Evolutionary conservation across 2,888 invertebrate species (phyloP), one percentile per base, ranked within the genome.

Genomic region (Stratiomys singularior): DNA sequence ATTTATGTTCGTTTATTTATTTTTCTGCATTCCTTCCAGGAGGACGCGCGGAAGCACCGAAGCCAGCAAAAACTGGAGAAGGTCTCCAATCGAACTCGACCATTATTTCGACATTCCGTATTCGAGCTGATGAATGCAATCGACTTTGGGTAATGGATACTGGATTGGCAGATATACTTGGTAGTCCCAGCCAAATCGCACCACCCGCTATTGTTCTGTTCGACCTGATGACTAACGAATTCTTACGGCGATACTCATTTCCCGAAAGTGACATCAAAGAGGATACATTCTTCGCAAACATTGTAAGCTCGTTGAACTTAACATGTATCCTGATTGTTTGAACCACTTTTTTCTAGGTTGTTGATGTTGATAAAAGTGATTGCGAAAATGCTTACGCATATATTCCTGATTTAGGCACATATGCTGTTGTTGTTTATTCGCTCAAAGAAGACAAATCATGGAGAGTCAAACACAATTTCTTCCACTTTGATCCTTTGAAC

Each of bases 111-210:
- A 92, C 93, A 3, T 94, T 94, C 86, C 90, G 95, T 79, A 88
- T 93, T 25, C 90, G 89, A 80, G 91, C 93, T 0, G 95, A 95
- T 84, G 89, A 89, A 4, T 95, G 95, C 82, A 94, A 94, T 84
- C 90, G 95, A 63, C 89, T 95, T 9, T 95, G 95, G 95, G 92
- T 94, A 4, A 89, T 95, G 86, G 95, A 95, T 84, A 92, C 93
- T 0, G 95, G 94, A 76, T 86, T 94, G 47, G 91, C 92, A 58
- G 93, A 94, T 84, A 93, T 94, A 85, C 87, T 91, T 72, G 94
- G 94, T n/a, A 85, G 87, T 30, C 88, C 89, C 47, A 91, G 91
- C 81, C 92, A 89, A 88, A 89, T 90, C 21, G 88, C 90, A 1
- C 91, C 90, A 1, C 91, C 92, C 7, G 90, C 92, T 0, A 88